These are phyloP conservation scores for Crocuta crocuta DNA, from an alignment of 2,113 vertebrate species.

Conservation along the genomic window DNA sequence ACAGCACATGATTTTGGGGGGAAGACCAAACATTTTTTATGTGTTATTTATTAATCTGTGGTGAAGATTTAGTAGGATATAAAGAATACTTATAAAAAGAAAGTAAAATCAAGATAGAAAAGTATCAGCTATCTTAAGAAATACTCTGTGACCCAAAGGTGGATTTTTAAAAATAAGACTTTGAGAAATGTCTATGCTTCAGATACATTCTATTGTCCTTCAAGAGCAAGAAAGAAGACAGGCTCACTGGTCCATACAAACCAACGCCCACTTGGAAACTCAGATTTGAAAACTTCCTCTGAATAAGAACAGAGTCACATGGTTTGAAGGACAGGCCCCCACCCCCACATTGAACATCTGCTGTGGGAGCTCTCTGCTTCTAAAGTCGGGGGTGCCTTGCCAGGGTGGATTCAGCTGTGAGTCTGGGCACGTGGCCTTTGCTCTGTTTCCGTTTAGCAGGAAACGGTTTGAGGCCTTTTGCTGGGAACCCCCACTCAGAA, in stretches of 20 bases:
- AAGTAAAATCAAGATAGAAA: constrained; percentile 47
- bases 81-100: constrained; percentile 48
- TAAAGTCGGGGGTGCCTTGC: constrained; percentile 41
- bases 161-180: constrained; percentile 4
- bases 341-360: constrained; percentile 65
- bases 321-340: constrained; percentile 34
- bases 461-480: constrained; percentile 72
- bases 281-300: constrained; percentile 83
- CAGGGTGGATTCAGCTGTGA: constrained; percentile 60
- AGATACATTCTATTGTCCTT: constrained; percentile 10
- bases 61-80: background rate
- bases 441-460: constrained; percentile 73
- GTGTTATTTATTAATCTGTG: constrained; percentile 19
- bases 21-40: background rate
- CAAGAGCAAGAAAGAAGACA: constrained; percentile 9
- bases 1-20: background rate
- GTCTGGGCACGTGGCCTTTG: constrained; percentile 64
- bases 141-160: constrained; percentile 14
- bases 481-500: constrained; percentile 66
- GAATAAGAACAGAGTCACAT: constrained; percentile 59
- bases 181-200: background rate
- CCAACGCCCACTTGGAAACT: constrained; percentile 72
- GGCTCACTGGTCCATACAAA: constrained; percentile 32
- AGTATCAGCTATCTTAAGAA: background rate
- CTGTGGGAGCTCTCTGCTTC: constrained; percentile 50